phyloP scores from a whole-genome alignment of 1,140 invertebrate genomes.

The Penaeus indicus region DNA sequence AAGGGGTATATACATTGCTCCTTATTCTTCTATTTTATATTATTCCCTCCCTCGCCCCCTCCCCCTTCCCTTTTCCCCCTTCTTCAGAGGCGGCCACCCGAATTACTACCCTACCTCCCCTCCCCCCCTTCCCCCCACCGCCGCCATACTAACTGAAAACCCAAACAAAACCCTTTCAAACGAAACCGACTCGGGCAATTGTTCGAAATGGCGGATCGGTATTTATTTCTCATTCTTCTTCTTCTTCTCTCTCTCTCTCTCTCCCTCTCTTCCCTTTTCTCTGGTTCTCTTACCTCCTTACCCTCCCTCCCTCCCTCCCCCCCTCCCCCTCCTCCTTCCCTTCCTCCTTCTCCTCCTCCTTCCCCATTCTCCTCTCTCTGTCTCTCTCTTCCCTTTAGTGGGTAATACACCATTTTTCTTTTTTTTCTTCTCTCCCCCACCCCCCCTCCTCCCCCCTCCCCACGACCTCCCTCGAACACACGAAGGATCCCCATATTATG shows the following conservation, averaged over 20 bases:
- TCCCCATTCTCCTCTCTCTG: too few species aligned
- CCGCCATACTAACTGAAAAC: too few species aligned
- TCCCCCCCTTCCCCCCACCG: background rate
- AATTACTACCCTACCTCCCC: background rate
- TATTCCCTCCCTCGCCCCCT: background rate
- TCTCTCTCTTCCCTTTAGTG: background rate
- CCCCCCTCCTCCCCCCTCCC: background rate
- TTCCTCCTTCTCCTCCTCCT: background rate
- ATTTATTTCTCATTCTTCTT: too few species aligned
- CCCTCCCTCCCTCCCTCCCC: background rate
- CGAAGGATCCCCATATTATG: too few species aligned
- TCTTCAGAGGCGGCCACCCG: background rate
- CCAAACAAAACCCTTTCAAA: too few species aligned
- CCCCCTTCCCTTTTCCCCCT: too few species aligned
- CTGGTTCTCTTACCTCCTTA: background rate
- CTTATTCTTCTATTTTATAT: too few species aligned
- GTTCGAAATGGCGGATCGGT: too few species aligned
- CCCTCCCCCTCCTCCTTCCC: background rate
- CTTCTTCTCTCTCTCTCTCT: background rate
- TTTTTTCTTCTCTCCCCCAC: background rate
- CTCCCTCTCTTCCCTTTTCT: background rate
- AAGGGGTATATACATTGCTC: too few species aligned
- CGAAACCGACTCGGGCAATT: too few species aligned
- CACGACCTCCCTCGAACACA: background rate
- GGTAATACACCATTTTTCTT: background rate